Conservation (phyloP, 2,797 vertebrate species). For the Diceros bicornis region DNA sequence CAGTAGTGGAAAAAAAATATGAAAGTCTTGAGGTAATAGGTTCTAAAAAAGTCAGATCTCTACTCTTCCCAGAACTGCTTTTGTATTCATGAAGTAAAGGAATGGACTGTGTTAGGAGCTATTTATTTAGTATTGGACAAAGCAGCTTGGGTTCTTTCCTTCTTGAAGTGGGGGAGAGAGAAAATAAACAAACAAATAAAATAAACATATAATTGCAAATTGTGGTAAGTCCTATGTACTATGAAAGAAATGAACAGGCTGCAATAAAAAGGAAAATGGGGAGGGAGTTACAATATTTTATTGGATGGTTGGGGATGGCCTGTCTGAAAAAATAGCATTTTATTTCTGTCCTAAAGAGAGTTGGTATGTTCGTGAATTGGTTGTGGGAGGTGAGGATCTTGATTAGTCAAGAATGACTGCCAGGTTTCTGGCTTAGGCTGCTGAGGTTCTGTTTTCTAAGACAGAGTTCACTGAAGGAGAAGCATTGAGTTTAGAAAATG, state of each 20-base stretch:
- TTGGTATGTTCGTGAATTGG: not conserved
- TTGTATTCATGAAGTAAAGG: slow-evolving; percentile 8
- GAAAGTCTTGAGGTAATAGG: not conserved
- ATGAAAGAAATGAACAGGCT: not conserved
- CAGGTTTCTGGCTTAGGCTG: not conserved
- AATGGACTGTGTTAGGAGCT: not conserved
- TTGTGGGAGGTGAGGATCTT: not conserved
- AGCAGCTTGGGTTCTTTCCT: slow-evolving; percentile 7
- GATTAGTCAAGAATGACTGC: not conserved
- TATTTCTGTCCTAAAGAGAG: not conserved
- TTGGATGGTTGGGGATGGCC: not conserved
- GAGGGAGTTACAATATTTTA: not conserved
- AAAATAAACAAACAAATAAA: not conserved
- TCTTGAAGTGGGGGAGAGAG: not conserved
- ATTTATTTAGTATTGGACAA: not conserved
- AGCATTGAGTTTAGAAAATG: not conserved
- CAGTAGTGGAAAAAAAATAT: not conserved
- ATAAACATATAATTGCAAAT: not conserved
- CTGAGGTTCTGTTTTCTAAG: not conserved
- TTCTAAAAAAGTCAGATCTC: not conserved
- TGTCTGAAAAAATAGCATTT: not conserved
- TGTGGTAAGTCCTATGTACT: not conserved
- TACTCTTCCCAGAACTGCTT: not conserved
- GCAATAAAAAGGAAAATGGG: not conserved
- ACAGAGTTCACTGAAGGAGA: not conserved